Evolutionary conservation across 2,888 invertebrate genomes (phyloP).

Genomic region (Hartigia nigra): DNA sequence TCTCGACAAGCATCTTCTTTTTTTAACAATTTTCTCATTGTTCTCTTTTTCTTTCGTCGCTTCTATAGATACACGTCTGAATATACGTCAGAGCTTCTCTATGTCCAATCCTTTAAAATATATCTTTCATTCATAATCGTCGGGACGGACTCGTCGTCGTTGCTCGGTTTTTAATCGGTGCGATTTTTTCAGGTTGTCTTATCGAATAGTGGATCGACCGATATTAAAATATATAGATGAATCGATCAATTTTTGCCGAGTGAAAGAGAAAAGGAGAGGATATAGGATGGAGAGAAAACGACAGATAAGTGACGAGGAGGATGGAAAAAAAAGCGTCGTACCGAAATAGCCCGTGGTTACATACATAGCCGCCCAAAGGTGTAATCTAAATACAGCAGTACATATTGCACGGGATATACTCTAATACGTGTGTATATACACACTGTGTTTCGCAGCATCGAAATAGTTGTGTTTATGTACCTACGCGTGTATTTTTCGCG

Average conservation of each 20-base stretch:
- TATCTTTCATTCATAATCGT: neutral
- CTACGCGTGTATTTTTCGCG: neutral
- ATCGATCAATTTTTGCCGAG: neutral
- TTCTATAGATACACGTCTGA: neutral
- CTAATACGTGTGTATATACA: neutral
- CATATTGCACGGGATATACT: neutral
- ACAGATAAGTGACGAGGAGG: neutral
- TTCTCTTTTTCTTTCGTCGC: neutral
- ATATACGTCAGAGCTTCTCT: neutral
- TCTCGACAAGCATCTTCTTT: neutral
- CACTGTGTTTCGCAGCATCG: neutral
- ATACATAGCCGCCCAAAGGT: slow-evolving; percentile 12
- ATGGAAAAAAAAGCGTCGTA: slow-evolving; percentile 21
- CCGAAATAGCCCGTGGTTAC: slow-evolving; percentile 26
- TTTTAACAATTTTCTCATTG: neutral
- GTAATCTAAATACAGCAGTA: slow-evolving; percentile 20
- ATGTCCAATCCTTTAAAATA: neutral
- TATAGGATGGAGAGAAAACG: neutral
- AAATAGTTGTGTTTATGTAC: neutral
- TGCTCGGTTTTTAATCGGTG: neutral
- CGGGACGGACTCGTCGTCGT: neutral
- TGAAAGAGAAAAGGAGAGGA: slow-evolving; percentile 7
- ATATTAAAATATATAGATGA: no score
- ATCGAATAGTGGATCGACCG: neutral
- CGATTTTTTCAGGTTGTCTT: neutral